phyloP scores from a whole-genome alignment of 2,113 vertebrate species.

The Tiliqua scincoides region DNA sequence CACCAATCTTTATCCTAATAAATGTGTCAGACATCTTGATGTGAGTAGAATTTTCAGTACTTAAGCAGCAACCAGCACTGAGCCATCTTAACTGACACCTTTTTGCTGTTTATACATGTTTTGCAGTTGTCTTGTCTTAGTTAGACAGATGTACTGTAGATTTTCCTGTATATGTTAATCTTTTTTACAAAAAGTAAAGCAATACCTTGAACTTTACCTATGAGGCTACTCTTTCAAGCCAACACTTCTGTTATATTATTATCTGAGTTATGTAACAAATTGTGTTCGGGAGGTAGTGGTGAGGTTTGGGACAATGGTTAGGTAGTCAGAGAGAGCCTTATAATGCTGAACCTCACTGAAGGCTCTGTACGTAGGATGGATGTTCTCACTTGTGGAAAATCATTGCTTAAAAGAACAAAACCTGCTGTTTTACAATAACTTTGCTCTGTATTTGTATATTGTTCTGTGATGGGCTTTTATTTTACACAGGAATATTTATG shows the following conservation, averaged over 20 bases:
- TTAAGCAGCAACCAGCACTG: slow-evolving; percentile 48
- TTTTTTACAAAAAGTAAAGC: slow-evolving; percentile 51
- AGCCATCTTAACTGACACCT: slow-evolving; percentile 52
- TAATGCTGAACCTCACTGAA: slow-evolving; percentile 45
- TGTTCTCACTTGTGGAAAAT: slow-evolving; percentile 62
- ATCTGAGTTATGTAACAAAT: neutral
- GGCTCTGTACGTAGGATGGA: slow-evolving; percentile 45
- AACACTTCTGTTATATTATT: slow-evolving; percentile 32
- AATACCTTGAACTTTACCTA: slow-evolving; percentile 61
- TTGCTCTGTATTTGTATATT: slow-evolving; percentile 62
- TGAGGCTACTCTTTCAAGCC: slow-evolving; percentile 29
- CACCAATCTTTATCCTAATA: slow-evolving; percentile 52
- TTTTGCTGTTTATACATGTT: slow-evolving; percentile 51
- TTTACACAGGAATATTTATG: slow-evolving; percentile 59
- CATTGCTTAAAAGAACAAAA: slow-evolving; percentile 28
- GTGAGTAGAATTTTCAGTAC: slow-evolving; percentile 65
- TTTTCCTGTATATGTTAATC: slow-evolving; percentile 27
- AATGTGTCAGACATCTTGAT: slow-evolving; percentile 39
- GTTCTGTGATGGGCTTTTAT: slow-evolving; percentile 60
- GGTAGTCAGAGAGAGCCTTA: slow-evolving; percentile 61
- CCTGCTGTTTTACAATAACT: slow-evolving; percentile 56
- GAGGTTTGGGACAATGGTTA: slow-evolving; percentile 26
- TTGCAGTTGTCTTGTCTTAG: slow-evolving; percentile 40
- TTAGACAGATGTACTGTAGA: slow-evolving; percentile 24
- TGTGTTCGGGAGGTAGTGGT: no score